Percentiles rank a stretch among this genome's conserved stretches.
Evolutionary conservation across 1,140 invertebrate genomes (phyloP).

Genomic region (Brachionus rotundiformis): DNA sequence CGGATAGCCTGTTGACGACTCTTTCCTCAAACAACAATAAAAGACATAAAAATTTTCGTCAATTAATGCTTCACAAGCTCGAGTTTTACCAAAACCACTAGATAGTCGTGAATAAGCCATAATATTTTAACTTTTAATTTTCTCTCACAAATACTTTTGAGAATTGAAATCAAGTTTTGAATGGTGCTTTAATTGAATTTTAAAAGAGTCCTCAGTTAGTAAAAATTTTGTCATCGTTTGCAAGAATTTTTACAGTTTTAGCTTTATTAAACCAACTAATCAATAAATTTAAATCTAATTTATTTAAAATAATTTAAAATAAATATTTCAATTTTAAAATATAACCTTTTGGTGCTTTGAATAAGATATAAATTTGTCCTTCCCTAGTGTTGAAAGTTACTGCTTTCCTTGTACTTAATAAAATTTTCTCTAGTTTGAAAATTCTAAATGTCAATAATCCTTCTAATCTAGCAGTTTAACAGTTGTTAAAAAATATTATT

Average conservation of each 20-base stretch:
- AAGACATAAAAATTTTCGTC: background rate
- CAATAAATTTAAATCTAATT: background rate
- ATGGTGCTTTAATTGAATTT: background rate
- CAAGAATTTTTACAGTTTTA: background rate
- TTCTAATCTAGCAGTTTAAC: no score
- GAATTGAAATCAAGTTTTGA: background rate
- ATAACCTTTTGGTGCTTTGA: background rate
- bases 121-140: background rate
- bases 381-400: background rate
- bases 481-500: no score
- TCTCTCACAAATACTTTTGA: background rate
- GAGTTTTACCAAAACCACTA: background rate
- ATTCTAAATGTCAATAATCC: background rate
- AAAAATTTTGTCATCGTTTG: background rate
- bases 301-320: background rate
- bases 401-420: background rate
- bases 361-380: background rate
- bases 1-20: background rate
- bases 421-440: background rate
- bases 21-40: constrained; percentile 2
- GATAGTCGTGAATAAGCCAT: background rate
- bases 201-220: background rate
- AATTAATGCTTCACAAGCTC: constrained; percentile 14
- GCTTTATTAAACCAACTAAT: background rate
- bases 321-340: background rate